Conservation (phyloP, 1,140 invertebrate species). For the Lordiphosa mommai region DNA sequence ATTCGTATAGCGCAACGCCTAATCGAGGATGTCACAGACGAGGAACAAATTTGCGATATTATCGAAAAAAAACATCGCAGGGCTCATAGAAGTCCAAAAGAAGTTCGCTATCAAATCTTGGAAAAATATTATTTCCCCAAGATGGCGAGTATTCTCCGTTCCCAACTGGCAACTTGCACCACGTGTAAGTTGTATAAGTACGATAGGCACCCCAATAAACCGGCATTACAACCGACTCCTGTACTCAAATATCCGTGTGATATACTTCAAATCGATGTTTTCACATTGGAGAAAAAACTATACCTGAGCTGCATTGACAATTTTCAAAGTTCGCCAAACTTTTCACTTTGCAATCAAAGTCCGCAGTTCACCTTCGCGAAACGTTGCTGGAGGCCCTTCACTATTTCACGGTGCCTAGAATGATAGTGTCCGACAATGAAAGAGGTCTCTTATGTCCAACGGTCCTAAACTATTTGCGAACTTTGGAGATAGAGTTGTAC, state of each 20-base stretch:
- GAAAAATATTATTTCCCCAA: constrained; percentile 14
- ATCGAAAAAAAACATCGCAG: not conserved
- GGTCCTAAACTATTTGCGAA: not conserved
- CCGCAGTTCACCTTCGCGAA: not conserved
- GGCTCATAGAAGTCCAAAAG: not conserved
- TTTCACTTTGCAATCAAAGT: no score
- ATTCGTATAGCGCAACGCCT: constrained; percentile 6
- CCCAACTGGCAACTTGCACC: not conserved
- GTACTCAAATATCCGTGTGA: no score
- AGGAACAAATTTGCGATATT: not conserved
- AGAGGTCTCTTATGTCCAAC: not conserved
- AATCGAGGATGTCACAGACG: not conserved
- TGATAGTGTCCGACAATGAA: constrained; percentile 8
- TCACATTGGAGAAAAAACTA: no score
- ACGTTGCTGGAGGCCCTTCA: constrained; percentile 1
- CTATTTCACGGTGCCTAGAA: not conserved
- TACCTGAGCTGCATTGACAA: no score
- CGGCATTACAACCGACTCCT: no score
- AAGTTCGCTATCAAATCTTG: not conserved
- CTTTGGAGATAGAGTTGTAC: no score
- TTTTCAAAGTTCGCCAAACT: no score
- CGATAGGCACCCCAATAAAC: not conserved
- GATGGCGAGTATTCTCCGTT: not conserved
- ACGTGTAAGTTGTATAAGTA: not conserved
- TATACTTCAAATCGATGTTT: no score